Percentiles rank a stretch among this genome's conserved stretches.
These are phyloP conservation scores for Archilochus colubris DNA, from an alignment of 2,113 vertebrate genomes.

Conservation along the genomic window DNA sequence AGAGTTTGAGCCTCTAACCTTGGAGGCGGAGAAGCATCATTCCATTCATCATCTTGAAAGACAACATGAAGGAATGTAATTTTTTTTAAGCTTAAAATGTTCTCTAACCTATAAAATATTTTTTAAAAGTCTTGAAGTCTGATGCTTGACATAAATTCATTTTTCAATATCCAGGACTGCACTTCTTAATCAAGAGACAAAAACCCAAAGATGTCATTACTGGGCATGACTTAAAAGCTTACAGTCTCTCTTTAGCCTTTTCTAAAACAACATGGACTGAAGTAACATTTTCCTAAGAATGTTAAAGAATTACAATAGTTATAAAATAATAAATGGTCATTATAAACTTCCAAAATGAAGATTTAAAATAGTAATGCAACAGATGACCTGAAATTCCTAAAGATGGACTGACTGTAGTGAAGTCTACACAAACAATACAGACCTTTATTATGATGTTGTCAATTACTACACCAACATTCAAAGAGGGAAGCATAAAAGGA, in stretches of 20 bases:
- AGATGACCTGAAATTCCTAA: background rate
- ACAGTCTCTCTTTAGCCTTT: background rate
- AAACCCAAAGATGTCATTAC: background rate
- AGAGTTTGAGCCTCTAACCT: background rate
- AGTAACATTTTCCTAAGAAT: background rate
- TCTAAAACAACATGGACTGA: background rate
- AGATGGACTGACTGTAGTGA: background rate
- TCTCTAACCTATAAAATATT: background rate
- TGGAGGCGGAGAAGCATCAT: background rate
- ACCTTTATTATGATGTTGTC: background rate
- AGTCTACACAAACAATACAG: background rate
- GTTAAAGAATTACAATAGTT: background rate
- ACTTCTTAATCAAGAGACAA: background rate
- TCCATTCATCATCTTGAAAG: background rate
- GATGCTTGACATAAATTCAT: background rate
- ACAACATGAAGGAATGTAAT: background rate
- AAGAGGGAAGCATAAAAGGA: background rate
- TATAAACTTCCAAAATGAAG: background rate
- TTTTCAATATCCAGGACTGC: background rate
- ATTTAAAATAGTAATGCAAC: background rate
- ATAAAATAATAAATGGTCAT: background rate
- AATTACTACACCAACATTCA: background rate
- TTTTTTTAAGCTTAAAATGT: background rate
- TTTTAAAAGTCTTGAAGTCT: background rate
- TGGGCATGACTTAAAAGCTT: rapidly evolving